Evolutionary conservation across 2,113 vertebrate genomes (phyloP).

Genomic region (Planiliza haematocheilus): DNA sequence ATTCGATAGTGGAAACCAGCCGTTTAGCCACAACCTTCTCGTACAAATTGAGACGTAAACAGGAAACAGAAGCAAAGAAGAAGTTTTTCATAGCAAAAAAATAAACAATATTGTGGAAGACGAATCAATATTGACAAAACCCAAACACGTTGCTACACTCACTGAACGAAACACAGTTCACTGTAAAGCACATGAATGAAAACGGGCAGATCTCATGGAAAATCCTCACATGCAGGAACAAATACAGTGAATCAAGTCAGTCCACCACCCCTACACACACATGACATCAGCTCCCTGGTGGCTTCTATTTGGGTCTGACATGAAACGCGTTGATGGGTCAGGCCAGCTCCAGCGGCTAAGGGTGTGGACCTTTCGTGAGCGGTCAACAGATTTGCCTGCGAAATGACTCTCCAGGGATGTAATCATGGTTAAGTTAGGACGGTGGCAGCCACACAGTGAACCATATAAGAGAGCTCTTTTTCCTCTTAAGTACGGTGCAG

Average conservation of each 20-base stretch:
- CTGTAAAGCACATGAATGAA: neutral
- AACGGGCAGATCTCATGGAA: conserved; percentile 8
- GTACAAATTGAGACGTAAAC: conserved; percentile 2
- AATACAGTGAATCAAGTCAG: conserved; percentile 1
- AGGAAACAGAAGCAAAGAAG: neutral
- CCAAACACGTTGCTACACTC: no score
- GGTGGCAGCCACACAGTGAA: conserved; percentile 34
- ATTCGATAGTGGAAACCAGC: neutral
- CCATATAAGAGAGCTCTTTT: conserved; percentile 10
- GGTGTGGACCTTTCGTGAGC: conserved; percentile 69
- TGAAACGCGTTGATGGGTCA: conserved; percentile 45
- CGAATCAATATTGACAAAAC: no score
- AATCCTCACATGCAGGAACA: conserved; percentile 19
- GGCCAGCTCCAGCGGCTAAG: conserved; percentile 67
- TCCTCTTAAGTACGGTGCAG: conserved; percentile 18
- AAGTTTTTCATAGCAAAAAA: no score
- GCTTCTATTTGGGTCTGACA: conserved; percentile 68
- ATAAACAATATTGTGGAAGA: no score
- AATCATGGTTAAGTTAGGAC: conserved; percentile 56
- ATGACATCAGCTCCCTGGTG: conserved; percentile 72
- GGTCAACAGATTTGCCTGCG: conserved; percentile 61
- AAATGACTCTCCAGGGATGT: conserved; percentile 61
- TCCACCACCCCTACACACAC: conserved; percentile 14
- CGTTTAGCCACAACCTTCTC: neutral
- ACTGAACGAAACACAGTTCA: neutral